These are phyloP conservation scores for Apostichopus parvimensis DNA, from an alignment of 35 echinoderm and acorn worm genomes.

Conservation along the genomic window DNA sequence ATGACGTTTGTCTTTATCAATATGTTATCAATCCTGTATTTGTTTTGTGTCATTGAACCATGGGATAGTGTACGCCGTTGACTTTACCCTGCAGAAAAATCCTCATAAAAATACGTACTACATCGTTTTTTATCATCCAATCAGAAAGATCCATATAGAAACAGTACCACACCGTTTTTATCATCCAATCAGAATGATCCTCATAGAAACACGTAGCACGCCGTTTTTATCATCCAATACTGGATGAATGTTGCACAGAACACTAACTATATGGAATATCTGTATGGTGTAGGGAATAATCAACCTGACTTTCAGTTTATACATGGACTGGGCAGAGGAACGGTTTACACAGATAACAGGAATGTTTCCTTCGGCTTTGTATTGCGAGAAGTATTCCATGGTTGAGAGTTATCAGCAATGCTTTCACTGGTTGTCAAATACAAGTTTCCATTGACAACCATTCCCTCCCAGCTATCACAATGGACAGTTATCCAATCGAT, in stretches of 20 bases:
- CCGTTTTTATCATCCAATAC: not conserved
- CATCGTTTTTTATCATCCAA: too few species aligned
- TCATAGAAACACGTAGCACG: not conserved
- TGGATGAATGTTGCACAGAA: slow-evolving; percentile 36
- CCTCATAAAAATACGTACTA: too few species aligned
- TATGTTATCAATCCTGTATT: too few species aligned
- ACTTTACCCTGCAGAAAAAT: too few species aligned
- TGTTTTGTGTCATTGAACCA: too few species aligned
- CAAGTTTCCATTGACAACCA: slow-evolving; percentile 66
- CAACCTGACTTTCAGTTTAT: slow-evolving; percentile 6
- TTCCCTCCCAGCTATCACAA: slow-evolving; percentile 48
- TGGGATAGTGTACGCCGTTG: too few species aligned
- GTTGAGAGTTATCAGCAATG: slow-evolving; percentile 57
- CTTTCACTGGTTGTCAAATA: slow-evolving; percentile 17
- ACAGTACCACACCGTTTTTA: too few species aligned
- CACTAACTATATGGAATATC: not conserved
- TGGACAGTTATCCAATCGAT: slow-evolving; percentile 43
- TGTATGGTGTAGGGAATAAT: not conserved
- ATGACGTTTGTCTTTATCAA: too few species aligned
- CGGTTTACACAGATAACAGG: too few species aligned
- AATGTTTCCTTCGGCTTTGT: not conserved
- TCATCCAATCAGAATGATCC: not conserved
- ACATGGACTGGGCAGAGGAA: not conserved
- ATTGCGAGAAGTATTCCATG: slow-evolving; percentile 40
- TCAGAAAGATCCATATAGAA: too few species aligned